Conservation (phyloP, 2,888 invertebrate genomes). For the Apotomis betuletana region DNA sequence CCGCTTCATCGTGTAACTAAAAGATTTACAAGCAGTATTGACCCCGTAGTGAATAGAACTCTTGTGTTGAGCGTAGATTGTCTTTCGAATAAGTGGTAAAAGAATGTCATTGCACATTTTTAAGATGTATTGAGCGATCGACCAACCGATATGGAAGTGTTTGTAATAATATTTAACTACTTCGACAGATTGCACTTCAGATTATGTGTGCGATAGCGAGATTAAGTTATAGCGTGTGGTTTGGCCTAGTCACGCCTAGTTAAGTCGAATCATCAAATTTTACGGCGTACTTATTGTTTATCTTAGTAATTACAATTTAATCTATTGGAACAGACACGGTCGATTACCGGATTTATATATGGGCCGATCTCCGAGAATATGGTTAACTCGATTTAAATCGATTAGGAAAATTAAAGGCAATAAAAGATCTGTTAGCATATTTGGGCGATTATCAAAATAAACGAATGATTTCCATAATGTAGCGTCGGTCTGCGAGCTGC, state of each 20-base stretch:
- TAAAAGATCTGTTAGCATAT: constrained; percentile 33
- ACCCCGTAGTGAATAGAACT: constrained; percentile 23
- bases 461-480: constrained; percentile 62
- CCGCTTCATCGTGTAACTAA: not conserved
- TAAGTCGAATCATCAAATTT: not conserved
- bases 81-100: constrained; percentile 50
- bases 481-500: constrained; percentile 32
- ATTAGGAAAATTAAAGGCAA: constrained; percentile 34
- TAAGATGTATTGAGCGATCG: constrained; percentile 56
- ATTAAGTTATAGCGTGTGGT: constrained; percentile 1
- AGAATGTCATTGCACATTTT: constrained; percentile 63
- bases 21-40: not conserved
- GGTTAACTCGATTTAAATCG: constrained; percentile 14
- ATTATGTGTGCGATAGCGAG: constrained; percentile 20
- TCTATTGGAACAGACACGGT: not conserved
- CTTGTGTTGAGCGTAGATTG: not conserved
- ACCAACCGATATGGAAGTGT: constrained; percentile 60
- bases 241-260: not conserved
- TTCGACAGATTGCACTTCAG: constrained; percentile 19
- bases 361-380: not conserved
- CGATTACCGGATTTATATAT: not conserved
- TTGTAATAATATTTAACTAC: constrained; percentile 49
- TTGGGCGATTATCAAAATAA: constrained; percentile 36
- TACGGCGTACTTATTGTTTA: not conserved
- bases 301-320: not conserved